A percentile compares a stretch with the other conserved stretches of the same genome.
These are phyloP conservation scores for Diadophis punctatus DNA, from an alignment of 2,113 vertebrate genomes.

Conservation along the genomic window DNA sequence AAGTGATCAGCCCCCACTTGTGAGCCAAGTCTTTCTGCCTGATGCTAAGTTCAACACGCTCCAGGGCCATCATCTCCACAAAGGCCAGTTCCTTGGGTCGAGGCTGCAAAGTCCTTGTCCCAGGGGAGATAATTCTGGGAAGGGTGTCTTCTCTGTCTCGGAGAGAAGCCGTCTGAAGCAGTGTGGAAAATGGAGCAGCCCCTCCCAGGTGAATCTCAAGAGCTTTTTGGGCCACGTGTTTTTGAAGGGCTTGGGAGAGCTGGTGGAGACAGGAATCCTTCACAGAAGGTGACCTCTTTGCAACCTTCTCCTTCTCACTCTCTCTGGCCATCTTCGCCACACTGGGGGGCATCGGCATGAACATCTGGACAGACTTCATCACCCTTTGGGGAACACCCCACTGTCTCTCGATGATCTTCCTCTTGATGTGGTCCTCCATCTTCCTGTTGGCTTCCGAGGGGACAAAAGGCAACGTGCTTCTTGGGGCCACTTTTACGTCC, in stretches of 20 bases:
- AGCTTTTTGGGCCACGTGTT: background rate
- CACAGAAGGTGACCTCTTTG: background rate
- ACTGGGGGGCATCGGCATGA: background rate
- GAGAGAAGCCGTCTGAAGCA: too few species aligned
- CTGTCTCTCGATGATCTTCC: background rate
- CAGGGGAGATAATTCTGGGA: background rate
- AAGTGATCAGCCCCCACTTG: background rate
- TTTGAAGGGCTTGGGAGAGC: background rate
- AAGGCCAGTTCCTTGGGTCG: background rate
- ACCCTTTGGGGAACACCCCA: background rate
- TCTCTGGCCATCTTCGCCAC: background rate
- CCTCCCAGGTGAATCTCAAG: background rate
- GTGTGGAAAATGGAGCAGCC: accelerated
- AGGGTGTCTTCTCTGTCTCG: background rate
- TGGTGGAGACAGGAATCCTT: background rate
- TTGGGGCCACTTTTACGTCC: background rate
- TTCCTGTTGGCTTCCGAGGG: background rate
- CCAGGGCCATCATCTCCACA: background rate
- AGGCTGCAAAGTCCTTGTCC: background rate
- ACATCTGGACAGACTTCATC: background rate
- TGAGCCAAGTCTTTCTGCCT: background rate
- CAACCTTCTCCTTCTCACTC: background rate
- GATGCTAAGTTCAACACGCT: background rate
- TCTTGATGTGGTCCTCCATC: background rate
- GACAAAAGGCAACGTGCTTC: background rate